Evolutionary conservation across 1,140 invertebrate genomes (phyloP).

Genomic region (Brachionus asplanchnoidis): DNA sequence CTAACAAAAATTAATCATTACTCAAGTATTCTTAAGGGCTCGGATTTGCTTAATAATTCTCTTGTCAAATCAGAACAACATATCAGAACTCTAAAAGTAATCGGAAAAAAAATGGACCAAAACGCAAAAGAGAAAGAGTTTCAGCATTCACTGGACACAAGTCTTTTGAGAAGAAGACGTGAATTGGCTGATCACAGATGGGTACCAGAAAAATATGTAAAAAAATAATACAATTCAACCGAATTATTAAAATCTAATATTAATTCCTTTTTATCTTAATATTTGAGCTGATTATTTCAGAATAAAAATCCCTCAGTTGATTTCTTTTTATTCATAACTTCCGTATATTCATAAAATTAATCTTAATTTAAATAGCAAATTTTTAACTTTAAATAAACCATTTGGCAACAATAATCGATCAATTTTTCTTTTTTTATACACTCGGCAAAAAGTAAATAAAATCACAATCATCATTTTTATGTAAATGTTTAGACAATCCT

Average conservation of each 20-base stretch:
- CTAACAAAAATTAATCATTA: neutral
- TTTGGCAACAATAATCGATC: neutral
- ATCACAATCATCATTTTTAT: neutral
- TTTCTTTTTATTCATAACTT: neutral
- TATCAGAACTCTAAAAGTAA: constrained; percentile 24
- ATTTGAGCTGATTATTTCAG: neutral
- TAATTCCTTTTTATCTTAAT: neutral
- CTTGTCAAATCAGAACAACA: constrained; percentile 24
- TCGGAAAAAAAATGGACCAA: constrained; percentile 22
- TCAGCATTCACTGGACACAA: neutral
- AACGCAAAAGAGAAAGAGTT: constrained; percentile 25
- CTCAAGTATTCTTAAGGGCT: neutral
- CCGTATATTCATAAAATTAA: neutral
- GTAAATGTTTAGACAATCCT: neutral
- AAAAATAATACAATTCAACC: constrained; percentile 2
- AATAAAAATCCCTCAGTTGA: neutral
- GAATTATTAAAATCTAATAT: neutral
- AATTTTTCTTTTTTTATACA: neutral
- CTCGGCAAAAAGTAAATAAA: neutral
- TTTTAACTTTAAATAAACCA: neutral
- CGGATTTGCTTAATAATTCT: constrained; percentile 1
- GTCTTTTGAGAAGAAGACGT: constrained; percentile 13
- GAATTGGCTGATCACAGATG: constrained; percentile 37
- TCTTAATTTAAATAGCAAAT: neutral
- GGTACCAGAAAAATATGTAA: constrained; percentile 36